Conservation (phyloP, 2,888 invertebrate species). For the Papilio elwesi region DNA sequence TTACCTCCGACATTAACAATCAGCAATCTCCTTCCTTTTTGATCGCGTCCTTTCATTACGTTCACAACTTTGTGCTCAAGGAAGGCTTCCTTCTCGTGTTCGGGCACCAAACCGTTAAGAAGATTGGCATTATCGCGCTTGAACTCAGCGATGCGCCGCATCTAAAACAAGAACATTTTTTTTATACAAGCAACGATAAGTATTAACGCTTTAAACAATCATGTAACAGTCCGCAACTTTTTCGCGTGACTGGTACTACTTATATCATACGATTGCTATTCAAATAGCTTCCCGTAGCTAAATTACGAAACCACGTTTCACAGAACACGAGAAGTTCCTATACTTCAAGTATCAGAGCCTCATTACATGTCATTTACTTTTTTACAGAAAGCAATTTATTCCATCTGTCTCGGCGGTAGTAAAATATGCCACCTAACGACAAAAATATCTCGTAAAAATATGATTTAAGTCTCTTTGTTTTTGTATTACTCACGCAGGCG, state of each 20-base stretch:
- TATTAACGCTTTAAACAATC: conserved; percentile 16
- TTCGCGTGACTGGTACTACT: conserved; percentile 46
- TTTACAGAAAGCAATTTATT: conserved; percentile 34
- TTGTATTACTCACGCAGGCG: conserved; percentile 9
- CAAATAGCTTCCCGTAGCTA: conserved; percentile 45
- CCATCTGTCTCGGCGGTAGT: conserved; percentile 15
- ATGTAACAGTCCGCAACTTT: conserved; percentile 43
- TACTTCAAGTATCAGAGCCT: conserved; percentile 3
- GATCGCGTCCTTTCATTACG: conserved; percentile 89
- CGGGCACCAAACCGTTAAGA: conserved; percentile 87
- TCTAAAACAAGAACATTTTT: conserved; percentile 71
- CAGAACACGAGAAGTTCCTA: conserved; percentile 9
- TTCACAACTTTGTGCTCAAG: conserved; percentile 90
- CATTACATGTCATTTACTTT: conserved; percentile 26
- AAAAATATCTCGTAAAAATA: conserved; percentile 10
- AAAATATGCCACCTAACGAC: conserved; percentile 16
- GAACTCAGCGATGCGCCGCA: conserved; percentile 91
- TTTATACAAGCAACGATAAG: conserved; percentile 1
- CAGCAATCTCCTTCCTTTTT: conserved; percentile 89
- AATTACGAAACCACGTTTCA: conserved; percentile 42
- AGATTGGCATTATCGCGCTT: conserved; percentile 88
- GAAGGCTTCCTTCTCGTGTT: conserved; percentile 87
- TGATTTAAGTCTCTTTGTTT: conserved; percentile 30
- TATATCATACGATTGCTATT: conserved; percentile 45
- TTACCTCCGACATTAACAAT: conserved; percentile 89